These are phyloP conservation scores for Diacarnus erythraeanus DNA, from an alignment of 37 sponge, comb jelly and placozoan species.

Conservation along the genomic window DNA sequence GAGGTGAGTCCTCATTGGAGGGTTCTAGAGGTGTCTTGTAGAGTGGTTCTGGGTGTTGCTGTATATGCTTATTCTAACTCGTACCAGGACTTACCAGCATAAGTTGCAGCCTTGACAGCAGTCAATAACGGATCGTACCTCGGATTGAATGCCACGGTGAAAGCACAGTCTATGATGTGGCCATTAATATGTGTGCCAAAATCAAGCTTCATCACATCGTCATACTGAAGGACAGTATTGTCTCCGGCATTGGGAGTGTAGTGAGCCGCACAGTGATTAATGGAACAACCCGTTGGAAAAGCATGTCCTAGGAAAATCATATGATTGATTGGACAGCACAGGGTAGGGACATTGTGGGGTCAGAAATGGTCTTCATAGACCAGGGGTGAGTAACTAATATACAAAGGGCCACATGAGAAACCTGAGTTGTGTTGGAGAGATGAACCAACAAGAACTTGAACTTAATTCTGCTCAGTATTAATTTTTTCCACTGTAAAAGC, in stretches of 20 bases:
- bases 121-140: constrained; percentile 82
- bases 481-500: too few species aligned
- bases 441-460: too few species aligned
- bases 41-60: neutral
- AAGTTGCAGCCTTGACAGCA: constrained; percentile 94
- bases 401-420: too few species aligned
- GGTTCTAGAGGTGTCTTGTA: too few species aligned
- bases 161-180: constrained; percentile 97
- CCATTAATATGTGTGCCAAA: constrained; percentile 98
- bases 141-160: constrained; percentile 97
- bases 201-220: constrained; percentile 98
- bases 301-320: constrained; percentile 84
- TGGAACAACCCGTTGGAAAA: constrained; percentile 97
- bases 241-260: constrained; percentile 99
- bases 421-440: too few species aligned
- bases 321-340: too few species aligned
- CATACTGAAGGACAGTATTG: constrained; percentile 89
- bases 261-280: constrained; percentile 99
- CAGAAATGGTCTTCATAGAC: too few species aligned
- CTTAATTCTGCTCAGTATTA: too few species aligned
- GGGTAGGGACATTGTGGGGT: too few species aligned
- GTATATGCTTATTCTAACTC: neutral
- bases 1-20: neutral
- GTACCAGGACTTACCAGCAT: constrained; percentile 67
- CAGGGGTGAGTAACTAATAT: too few species aligned